Conservation (phyloP, 64 coral and sea anemone genomes). For the Cladopsammia gracilis region DNA sequence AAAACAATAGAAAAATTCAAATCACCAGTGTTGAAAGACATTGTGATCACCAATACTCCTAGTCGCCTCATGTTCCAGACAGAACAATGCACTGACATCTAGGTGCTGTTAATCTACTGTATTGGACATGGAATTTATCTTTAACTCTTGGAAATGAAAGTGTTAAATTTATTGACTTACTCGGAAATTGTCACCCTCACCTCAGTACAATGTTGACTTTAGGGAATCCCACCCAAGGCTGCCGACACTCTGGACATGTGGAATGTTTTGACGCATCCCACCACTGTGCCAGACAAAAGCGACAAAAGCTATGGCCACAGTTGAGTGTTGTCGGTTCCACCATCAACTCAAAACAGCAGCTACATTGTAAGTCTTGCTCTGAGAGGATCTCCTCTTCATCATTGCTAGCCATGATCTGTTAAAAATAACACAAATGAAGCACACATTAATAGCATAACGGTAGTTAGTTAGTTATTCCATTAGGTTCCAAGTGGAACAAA, state of each 20-base stretch:
- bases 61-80: too few relatives aligned
- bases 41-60: too few relatives aligned
- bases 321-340: slow-evolving; percentile 96
- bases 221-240: slow-evolving; percentile 81
- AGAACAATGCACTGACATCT: too few relatives aligned
- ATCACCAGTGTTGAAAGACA: too few relatives aligned
- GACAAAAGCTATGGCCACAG: slow-evolving; percentile 98
- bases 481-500: too few relatives aligned
- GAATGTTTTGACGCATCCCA: slow-evolving; percentile 78
- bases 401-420: not conserved
- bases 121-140: too few relatives aligned
- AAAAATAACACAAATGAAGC: not conserved
- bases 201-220: slow-evolving; percentile 80
- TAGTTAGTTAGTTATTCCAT: too few relatives aligned
- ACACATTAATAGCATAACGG: not conserved
- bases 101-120: too few relatives aligned
- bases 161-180: too few relatives aligned
- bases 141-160: too few relatives aligned
- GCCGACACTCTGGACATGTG: slow-evolving; percentile 92
- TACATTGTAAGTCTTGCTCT: slow-evolving; percentile 82
- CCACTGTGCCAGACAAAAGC: slow-evolving; percentile 94
- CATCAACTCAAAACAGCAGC: slow-evolving; percentile 97
- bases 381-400: too few relatives aligned
- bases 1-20: too few relatives aligned
- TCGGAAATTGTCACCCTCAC: not conserved